These are phyloP conservation scores for Apostichopus parvimensis DNA, from an alignment of 35 echinoderm and acorn worm genomes.

Conservation along the genomic window DNA sequence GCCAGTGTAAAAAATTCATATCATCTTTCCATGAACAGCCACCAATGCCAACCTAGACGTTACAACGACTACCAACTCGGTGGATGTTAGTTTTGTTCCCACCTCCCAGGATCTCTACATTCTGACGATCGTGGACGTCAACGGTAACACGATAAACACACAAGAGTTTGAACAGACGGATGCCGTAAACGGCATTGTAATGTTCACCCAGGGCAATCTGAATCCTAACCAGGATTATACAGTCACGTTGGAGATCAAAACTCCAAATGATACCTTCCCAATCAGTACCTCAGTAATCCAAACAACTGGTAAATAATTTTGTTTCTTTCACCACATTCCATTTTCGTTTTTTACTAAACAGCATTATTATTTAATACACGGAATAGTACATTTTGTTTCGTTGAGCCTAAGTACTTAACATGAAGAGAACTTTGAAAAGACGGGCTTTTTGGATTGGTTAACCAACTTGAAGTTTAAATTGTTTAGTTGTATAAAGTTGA, in stretches of 20 bases:
- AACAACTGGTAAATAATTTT: conserved; percentile 9
- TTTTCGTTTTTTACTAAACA: neutral
- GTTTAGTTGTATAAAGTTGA: no score
- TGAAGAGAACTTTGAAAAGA: no score
- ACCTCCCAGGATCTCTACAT: neutral
- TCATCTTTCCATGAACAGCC: neutral
- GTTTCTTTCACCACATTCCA: neutral
- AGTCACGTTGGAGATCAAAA: conserved; percentile 29
- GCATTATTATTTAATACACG: neutral
- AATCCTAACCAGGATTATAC: conserved; percentile 20
- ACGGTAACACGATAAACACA: conserved; percentile 11
- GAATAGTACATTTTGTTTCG: neutral
- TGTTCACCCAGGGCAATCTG: conserved; percentile 1
- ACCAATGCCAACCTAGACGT: conserved; percentile 14
- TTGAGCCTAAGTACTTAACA: no score
- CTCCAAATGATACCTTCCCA: conserved; percentile 5
- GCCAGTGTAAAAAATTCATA: neutral
- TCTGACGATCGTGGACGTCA: conserved; percentile 28
- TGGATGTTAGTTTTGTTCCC: conserved; percentile 27
- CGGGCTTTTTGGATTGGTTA: no score
- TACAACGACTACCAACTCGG: neutral
- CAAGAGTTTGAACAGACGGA: conserved; percentile 2
- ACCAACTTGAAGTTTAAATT: no score
- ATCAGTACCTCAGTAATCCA: neutral
- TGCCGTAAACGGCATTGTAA: conserved; percentile 40